Evolutionary conservation across 2,797 vertebrate species (phyloP), one percentile per base, ranked within the genome.

Genomic region (Lutjanus campechanus): DNA sequence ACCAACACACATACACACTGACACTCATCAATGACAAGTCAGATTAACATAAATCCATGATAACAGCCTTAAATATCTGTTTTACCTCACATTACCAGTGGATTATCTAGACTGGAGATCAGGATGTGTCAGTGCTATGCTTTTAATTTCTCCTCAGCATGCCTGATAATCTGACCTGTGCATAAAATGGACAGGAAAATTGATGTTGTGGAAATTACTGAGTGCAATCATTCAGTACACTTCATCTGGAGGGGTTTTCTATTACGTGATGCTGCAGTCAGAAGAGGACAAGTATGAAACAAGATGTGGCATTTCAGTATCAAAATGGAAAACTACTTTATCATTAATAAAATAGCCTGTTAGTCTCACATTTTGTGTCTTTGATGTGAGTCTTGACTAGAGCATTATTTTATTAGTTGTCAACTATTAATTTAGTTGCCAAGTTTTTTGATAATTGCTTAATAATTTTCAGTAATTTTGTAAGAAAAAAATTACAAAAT

Each of bases 81-180:
- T 55, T 72, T 49, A 71, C 84, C 75, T 83, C 83, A 82, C 61
- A 84, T 84, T 89, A 77, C 44, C 72, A 82, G 77, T 62, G 80
- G 87, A 90, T 92, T 89, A 94, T 89, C 78, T 82, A 11, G 76
- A 75, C 50, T 72, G 41, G 49, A 92, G 87, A 92, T 91, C 86
- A 90, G 87, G 41, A 85, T 20, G 76, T 82, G 81, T 90, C 83
- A 83, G 72, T 54, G 79, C 78, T 84, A 78, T 65, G 78, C 85
- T 93, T 93, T 92, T 92, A 84, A 89, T 88, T 89, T 92, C 82
- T 87, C 72, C 59, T 79, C 77, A 50, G 67, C 69, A 2, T 76
- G 85, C 62, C 50, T 80, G 73, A 82, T 86, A 93, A 85, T 93
- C 81, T 87, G 81, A 80, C 59, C 62, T 8, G 20, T 17, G 64